A percentile compares a stretch with the other conserved stretches of the same genome.
phyloP scores from a whole-genome alignment of 2,113 vertebrate genomes.

The Sinocyclocheilus rhinocerous region DNA sequence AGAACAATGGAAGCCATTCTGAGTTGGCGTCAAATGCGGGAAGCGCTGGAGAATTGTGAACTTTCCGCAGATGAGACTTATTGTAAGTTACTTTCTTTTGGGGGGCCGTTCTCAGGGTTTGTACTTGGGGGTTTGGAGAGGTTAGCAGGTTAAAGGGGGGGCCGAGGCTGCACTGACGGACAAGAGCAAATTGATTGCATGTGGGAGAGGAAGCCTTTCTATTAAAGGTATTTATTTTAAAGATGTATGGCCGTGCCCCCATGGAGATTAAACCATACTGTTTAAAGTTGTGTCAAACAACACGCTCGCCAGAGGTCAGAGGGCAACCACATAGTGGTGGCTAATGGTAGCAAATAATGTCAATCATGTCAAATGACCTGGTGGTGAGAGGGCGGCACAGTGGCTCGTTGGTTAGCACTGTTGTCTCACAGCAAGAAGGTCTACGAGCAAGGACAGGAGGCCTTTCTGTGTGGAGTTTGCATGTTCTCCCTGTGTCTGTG shows the following conservation, averaged over 20 bases:
- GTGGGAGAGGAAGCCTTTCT: too few relatives aligned
- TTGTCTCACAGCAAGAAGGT: too few relatives aligned
- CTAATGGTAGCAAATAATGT: slow-evolving; percentile 84
- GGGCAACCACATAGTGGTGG: slow-evolving; percentile 79
- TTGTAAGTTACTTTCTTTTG: slow-evolving; percentile 43
- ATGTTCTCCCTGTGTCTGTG: too few relatives aligned
- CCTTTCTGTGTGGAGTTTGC: too few relatives aligned
- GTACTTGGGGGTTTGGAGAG: slow-evolving; percentile 62
- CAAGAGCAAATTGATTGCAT: too few relatives aligned
- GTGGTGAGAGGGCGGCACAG: slow-evolving; percentile 47
- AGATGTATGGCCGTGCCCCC: too few relatives aligned
- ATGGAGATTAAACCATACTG: slow-evolving; percentile 78
- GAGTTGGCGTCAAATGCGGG: background rate
- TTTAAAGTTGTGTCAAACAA: slow-evolving; percentile 78
- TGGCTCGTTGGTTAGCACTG: too few relatives aligned
- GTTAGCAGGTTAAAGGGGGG: slow-evolving; percentile 69
- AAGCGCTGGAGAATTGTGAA: background rate
- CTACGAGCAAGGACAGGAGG: too few relatives aligned
- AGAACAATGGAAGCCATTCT: background rate
- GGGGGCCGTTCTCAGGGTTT: slow-evolving; percentile 27
- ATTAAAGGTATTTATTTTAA: too few relatives aligned
- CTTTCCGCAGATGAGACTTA: slow-evolving; percentile 39
- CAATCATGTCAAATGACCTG: slow-evolving; percentile 79
- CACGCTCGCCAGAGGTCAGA: slow-evolving; percentile 74
- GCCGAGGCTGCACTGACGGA: too few relatives aligned